These are phyloP conservation scores for Goniozus legneri DNA, from an alignment of 1,140 invertebrate species.

Conservation along the genomic window DNA sequence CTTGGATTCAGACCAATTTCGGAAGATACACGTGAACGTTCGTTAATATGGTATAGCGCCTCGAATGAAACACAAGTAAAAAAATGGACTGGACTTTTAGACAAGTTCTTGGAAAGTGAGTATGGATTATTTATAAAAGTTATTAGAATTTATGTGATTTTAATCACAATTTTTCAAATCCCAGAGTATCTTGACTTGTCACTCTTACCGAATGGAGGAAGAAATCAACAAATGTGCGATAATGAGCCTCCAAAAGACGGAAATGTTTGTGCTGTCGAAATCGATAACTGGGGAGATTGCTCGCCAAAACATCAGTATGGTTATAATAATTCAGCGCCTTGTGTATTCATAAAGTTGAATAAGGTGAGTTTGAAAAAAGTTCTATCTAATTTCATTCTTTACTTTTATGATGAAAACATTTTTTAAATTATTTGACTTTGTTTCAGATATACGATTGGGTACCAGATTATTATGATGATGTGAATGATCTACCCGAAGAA, in stretches of 20 bases:
- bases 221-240: constrained; percentile 66
- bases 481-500: constrained; percentile 58
- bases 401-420: constrained; percentile 56
- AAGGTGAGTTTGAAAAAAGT: constrained; percentile 57
- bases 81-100: constrained; percentile 66
- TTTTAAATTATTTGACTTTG: constrained; percentile 9
- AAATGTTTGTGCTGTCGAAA: constrained; percentile 70
- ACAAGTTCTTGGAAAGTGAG: constrained; percentile 72
- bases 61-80: constrained; percentile 63
- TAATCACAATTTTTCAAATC: too few species aligned
- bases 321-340: constrained; percentile 69
- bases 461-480: constrained; percentile 68
- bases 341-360: constrained; percentile 86
- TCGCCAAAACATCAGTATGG: constrained; percentile 64
- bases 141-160: not conserved
- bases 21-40: constrained; percentile 69
- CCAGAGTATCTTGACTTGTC: constrained; percentile 60
- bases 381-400: constrained; percentile 54
- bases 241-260: constrained; percentile 56
- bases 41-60: constrained; percentile 77
- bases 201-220: constrained; percentile 54
- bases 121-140: constrained; percentile 14
- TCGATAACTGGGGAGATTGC: constrained; percentile 65
- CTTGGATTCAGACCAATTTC: constrained; percentile 85
- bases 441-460: constrained; percentile 66